A percentile compares a stretch with the other conserved stretches of the same genome.
These are phyloP conservation scores for Salmo trutta DNA, from an alignment of 2,797 vertebrate genomes.

Conservation along the genomic window DNA sequence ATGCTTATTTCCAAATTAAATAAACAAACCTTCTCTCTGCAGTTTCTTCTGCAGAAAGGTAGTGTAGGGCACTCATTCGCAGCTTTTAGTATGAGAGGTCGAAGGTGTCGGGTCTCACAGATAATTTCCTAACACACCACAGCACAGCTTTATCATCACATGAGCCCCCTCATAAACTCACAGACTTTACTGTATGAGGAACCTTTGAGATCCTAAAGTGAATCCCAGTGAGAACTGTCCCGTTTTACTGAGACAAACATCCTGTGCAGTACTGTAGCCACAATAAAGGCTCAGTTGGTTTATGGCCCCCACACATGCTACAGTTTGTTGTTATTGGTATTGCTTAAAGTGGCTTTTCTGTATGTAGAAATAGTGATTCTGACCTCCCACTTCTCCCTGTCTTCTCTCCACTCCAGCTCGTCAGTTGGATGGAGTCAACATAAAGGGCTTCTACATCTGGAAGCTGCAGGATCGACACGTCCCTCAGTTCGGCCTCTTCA, in stretches of 20 bases:
- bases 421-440: constrained; percentile 83
- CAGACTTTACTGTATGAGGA: constrained; percentile 38
- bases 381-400: background rate
- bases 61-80: no score
- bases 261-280: background rate
- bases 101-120: no score
- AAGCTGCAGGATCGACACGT: constrained; percentile 85
- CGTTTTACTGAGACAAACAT: background rate
- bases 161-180: no score
- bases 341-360: background rate
- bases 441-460: constrained; percentile 91
- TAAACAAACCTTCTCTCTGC: no score
- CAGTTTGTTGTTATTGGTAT: background rate
- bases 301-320: background rate
- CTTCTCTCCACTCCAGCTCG: constrained; percentile 72
- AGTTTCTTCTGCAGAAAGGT: no score
- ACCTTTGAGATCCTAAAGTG: constrained; percentile 60
- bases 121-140: no score
- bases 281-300: no score
- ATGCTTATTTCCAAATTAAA: no score
- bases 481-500: constrained; percentile 87
- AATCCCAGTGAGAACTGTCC: background rate
- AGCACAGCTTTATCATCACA: no score
- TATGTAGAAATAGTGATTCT: no score
- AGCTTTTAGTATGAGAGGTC: no score